These are phyloP conservation scores for Girardia tigrina DNA, from an alignment of 2,888 invertebrate species.

Conservation along the genomic window DNA sequence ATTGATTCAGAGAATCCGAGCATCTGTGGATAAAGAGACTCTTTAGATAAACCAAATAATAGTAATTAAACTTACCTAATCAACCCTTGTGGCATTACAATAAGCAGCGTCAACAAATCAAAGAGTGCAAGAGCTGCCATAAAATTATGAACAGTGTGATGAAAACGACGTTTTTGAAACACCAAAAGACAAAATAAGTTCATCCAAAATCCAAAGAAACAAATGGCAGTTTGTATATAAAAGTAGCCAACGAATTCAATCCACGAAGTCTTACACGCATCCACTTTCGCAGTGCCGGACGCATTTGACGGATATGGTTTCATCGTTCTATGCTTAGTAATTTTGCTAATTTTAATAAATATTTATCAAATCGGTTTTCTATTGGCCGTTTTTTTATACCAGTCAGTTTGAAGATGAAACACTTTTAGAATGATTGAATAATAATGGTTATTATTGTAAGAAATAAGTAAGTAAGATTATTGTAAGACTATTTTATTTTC, in stretches of 20 bases:
- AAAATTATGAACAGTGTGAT: not conserved
- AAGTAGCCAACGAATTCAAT: not conserved
- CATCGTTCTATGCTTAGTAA: too few species aligned
- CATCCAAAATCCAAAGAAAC: slow-evolving; percentile 23
- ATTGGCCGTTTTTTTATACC: too few species aligned
- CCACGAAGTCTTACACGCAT: not conserved
- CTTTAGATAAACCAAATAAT: too few species aligned
- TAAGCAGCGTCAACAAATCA: not conserved
- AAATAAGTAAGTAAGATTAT: too few species aligned
- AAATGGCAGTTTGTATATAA: not conserved
- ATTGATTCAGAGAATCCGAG: not conserved
- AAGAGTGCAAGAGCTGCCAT: not conserved
- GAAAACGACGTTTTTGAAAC: slow-evolving; percentile 5
- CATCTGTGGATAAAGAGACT: not conserved
- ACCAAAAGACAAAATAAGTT: not conserved
- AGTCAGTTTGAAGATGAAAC: too few species aligned
- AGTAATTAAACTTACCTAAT: not conserved
- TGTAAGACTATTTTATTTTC: too few species aligned
- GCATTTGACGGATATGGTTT: too few species aligned
- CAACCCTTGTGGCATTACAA: slow-evolving; percentile 17
- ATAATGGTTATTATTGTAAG: too few species aligned
- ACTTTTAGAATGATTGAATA: too few species aligned
- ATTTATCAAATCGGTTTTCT: too few species aligned
- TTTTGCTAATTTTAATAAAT: too few species aligned
- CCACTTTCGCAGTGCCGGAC: not conserved